These are phyloP conservation scores for Sesia bembeciformis DNA, from an alignment of 2,888 invertebrate species.

Conservation along the genomic window DNA sequence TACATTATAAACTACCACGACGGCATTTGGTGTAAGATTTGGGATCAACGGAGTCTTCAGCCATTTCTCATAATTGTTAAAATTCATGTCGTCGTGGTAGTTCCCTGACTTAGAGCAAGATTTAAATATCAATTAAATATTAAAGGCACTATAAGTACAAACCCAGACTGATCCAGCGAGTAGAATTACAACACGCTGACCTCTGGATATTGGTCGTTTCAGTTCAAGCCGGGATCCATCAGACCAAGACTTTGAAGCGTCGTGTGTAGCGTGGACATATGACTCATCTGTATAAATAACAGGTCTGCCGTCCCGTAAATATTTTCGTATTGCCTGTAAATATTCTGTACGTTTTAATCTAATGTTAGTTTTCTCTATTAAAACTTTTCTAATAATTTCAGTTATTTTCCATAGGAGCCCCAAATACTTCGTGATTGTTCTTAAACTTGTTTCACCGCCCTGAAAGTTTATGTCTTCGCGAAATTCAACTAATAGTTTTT, in stretches of 20 bases:
- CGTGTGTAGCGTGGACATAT: slow-evolving; percentile 8
- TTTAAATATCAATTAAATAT: slow-evolving; percentile 9
- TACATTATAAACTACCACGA: neutral
- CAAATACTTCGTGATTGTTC: neutral
- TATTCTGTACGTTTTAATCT: slow-evolving; percentile 6
- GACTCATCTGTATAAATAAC: slow-evolving; percentile 10
- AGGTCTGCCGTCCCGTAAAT: slow-evolving; percentile 6
- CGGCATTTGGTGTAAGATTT: slow-evolving; percentile 12
- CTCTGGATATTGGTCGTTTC: slow-evolving; percentile 9
- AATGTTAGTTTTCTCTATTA: slow-evolving; percentile 7
- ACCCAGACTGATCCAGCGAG: slow-evolving; percentile 15
- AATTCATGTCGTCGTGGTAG: slow-evolving; percentile 17
- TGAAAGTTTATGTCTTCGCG: slow-evolving; percentile 2
- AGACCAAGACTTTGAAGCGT: slow-evolving; percentile 4
- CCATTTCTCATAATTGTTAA: slow-evolving; percentile 14
- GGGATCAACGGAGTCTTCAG: slow-evolving; percentile 14
- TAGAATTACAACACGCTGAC: slow-evolving; percentile 7
- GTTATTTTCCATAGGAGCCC: slow-evolving; percentile 5
- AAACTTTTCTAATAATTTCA: slow-evolving; percentile 4
- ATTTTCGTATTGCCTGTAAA: slow-evolving; percentile 5
- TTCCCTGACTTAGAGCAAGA: slow-evolving; percentile 10
- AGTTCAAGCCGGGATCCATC: slow-evolving; percentile 3
- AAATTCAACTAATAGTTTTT: slow-evolving; percentile 1
- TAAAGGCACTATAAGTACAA: slow-evolving; percentile 8
- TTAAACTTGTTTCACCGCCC: slow-evolving; percentile 1